Evolutionary conservation across 1,140 invertebrate genomes (phyloP), one percentile per base, ranked within the genome.

Genomic region (Trachelipus rathkii): DNA sequence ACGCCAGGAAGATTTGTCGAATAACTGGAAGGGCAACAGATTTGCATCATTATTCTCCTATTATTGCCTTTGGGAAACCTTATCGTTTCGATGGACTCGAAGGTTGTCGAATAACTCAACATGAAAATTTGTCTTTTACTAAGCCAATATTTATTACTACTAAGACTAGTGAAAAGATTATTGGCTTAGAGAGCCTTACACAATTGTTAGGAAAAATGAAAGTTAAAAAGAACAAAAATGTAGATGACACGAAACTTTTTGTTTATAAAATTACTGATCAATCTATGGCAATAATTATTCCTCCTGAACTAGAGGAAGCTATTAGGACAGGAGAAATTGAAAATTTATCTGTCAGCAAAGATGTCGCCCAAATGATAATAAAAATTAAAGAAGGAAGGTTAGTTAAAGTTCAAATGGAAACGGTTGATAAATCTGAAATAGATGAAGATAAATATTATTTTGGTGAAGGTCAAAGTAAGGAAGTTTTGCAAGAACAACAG

Each of bases 191-290:
- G 43, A 73, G 79, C 50, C 68, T 82, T 44, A 75, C 79, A 71
- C 76, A 78, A 21, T 50, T 81, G 13, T 75, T 82, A 23, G 79
- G 79, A 44, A 79, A 81, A 60, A 72, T 81, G 68, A 80, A 81
- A 45, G 45, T 77, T 19, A 81, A 81, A 71, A 79, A 82, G 10
- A 79, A 82, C 50, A 81, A 77, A 60, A 53, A 80, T 15, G 86
- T 86, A 0, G 85, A 86, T 4, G 88, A 89, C 33, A 86, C 87
- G 3, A 86, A 86, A 15, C 87, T 87, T 70, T 93, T 90, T 82
- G 91, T 92, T n/a, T 93, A 93, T 82, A 89, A 89, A 0, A 89
- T 93, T 8, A 86, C 90, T 77, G 91, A 93, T 82, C 88, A 89
- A 81, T 88, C 88, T 82, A 92, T 89, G 81, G 90, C 89, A 82